Evolutionary conservation across 2,888 invertebrate species (phyloP), one percentile per base, ranked within the genome.

Genomic region (Acleris cristana): DNA sequence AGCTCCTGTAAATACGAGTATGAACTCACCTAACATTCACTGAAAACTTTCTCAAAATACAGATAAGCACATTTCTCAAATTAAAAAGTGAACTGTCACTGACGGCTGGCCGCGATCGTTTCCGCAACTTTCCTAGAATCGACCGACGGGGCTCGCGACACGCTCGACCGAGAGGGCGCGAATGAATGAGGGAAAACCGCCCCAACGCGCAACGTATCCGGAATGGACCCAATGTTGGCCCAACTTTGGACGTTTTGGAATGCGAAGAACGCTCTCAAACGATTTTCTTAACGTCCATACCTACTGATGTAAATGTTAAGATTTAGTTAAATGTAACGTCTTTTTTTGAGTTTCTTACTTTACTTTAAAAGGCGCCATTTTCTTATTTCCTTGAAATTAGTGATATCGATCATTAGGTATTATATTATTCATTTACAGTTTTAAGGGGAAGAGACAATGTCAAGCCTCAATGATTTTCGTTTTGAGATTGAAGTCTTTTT

Each of bases 121-220:
- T 53, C 53, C n/a, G 10, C 57, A 67, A 67, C 10, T 67, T 67
- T 63, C 48, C 53, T 26, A 26, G 48, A 34, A 23, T 52, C 21
- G 55, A 48, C 65, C 51, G 60, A 55, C 64, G 61, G 26, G 58
- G 52, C n/a, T 21, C 59, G 57, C 58, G 64, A 59, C 70, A 44
- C 71, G 70, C 64, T 44, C 68, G 23, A 56, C 53, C 53, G 58
- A 58, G 45, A 56, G 64, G 65, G 63, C 64, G 60, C 70, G 71
- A 63, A 23, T 21, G 56, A 70, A 64, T 71, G 71, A 68, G 67
- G 68, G 48, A 55, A 61, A 65, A 53, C 71, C 71, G 63, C 68
- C 68, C 68, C 44, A 53, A 58, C 61, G 69, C 52, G 26, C 58
- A n/a, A 19, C 67, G 54, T 61, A 51, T 34, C 56, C 12, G 26